A percentile compares a stretch with the other conserved stretches of the same genome.
Evolutionary conservation across 2,797 vertebrate genomes (phyloP).

Genomic region (Oceanodroma leucorhoa): DNA sequence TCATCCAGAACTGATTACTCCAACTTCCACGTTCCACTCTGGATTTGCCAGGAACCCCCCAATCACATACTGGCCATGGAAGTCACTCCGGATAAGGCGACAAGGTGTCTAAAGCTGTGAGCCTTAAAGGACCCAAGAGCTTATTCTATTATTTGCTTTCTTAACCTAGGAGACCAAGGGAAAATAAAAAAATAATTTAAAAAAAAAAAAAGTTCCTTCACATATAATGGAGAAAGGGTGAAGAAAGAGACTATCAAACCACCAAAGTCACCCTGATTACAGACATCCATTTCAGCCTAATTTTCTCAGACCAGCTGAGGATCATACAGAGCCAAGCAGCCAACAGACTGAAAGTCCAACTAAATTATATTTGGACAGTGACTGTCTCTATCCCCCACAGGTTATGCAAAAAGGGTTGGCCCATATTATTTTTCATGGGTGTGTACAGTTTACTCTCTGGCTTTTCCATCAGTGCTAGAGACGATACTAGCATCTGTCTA

Average conservation of each 20-base stretch:
- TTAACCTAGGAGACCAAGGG: background rate
- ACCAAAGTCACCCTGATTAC: background rate
- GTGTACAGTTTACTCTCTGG: background rate
- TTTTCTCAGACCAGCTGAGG: background rate
- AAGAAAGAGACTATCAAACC: slow-evolving; percentile 11
- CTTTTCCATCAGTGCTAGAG: background rate
- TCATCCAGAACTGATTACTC: background rate
- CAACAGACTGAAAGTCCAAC: background rate
- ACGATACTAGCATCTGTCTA: background rate
- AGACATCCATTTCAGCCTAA: background rate
- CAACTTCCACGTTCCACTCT: rapidly evolving
- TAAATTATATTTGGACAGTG: background rate
- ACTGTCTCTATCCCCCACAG: background rate
- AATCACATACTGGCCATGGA: background rate
- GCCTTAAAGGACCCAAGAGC: background rate
- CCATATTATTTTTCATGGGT: rapidly evolving
- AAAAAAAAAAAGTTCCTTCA: background rate
- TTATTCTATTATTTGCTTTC: background rate
- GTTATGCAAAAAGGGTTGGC: background rate
- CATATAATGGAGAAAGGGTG: background rate
- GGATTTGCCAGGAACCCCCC: background rate
- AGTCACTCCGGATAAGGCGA: rapidly evolving
- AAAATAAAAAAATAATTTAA: background rate
- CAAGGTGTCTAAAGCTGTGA: background rate
- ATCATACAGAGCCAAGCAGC: background rate